Evolutionary conservation across 37 sponge, comb jelly and placozoan species (phyloP).

Genomic region (Lycopodina hypogea): DNA sequence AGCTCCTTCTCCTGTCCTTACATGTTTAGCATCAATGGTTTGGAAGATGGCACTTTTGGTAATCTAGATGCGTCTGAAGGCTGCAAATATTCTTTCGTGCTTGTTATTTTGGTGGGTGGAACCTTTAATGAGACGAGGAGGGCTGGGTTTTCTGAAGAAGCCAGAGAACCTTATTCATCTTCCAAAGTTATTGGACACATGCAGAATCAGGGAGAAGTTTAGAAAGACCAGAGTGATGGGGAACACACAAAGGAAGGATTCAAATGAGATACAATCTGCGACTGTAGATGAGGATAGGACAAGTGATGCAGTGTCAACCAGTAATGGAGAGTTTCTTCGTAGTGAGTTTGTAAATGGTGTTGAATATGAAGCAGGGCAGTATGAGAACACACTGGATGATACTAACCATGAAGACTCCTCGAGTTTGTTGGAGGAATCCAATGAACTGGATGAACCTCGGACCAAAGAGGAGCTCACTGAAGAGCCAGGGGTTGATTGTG

Average conservation of each 20-base stretch:
- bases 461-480: neutral
- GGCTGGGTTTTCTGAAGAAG: slow-evolving; percentile 44
- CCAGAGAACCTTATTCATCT: slow-evolving; percentile 57
- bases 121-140: slow-evolving; percentile 72
- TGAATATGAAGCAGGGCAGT: neutral
- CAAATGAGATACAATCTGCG: no score
- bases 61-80: slow-evolving; percentile 45
- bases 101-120: slow-evolving; percentile 82
- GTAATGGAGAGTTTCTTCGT: neutral
- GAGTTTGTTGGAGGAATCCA: neutral
- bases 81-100: slow-evolving; percentile 57
- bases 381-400: neutral
- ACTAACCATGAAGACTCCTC: neutral
- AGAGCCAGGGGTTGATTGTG: neutral
- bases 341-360: neutral
- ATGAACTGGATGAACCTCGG: neutral
- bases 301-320: no score
- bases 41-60: neutral
- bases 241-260: no score
- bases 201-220: slow-evolving; percentile 43
- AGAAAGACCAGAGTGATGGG: neutral
- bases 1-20: neutral
- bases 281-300: no score
- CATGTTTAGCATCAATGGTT: neutral
- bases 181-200: slow-evolving; percentile 54